Evolutionary conservation across 2,113 vertebrate genomes (phyloP), one percentile per base, ranked within the genome.

Genomic region (Neogale vison): DNA sequence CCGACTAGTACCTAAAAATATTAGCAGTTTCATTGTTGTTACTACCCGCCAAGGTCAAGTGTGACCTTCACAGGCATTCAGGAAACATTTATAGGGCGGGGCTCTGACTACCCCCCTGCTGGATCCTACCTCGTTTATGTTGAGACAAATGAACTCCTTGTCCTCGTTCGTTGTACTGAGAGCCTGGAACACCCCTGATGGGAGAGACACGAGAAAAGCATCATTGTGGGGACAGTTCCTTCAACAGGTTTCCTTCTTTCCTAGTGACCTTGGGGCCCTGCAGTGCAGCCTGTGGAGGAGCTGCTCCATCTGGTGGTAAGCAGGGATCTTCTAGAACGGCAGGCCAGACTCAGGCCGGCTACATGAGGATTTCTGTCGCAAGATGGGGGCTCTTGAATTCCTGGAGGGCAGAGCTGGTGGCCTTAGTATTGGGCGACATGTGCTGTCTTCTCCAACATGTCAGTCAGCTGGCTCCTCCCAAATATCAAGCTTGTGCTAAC

Each of bases 111-210:
- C 26, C 26, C 55, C 50, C 7, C 24, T n/a, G n/a, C 45, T 4
- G 42, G 15, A 29, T 84, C 98, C 10, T 98, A 99, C 99, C 98
- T 99, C 98, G 0, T 97, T 97, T 96, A 98, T 98, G 88, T 98
- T 98, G 97, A 99, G 98, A 94, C 98, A 98, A 96, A 99, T 98
- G 97, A 96, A 95, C 31, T 98, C 98, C 84, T 98, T 97, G 97
- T 88, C 97, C 98, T 98, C 97, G 97, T 88, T 97, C 98, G 97
- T 95, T 15, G 0, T 42, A 26, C 97, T 97, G 93, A 99, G 96
- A 34, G 97, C 95, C 55, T 99, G 98, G 98, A 99, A 99, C 72
- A 99, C 98, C 93, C 98, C 99, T 99, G 95, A 14, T 91, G 94
- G 84, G 92, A 98, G 59, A 79, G 55, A 97, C 14, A 96, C 20